Conservation (phyloP, 2,113 vertebrate species). For the Trichechus manatus region DNA sequence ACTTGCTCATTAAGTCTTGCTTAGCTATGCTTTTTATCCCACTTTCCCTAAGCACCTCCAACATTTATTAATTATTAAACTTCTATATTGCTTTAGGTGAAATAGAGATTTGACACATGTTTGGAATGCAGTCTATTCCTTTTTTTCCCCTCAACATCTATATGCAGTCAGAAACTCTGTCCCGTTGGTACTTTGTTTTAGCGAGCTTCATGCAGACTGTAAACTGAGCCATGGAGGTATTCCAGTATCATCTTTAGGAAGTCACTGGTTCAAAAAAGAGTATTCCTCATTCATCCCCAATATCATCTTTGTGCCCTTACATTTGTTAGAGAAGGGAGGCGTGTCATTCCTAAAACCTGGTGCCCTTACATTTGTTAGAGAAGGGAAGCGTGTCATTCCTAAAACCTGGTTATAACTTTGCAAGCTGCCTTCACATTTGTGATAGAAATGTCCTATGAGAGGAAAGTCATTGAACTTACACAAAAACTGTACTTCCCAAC, state of each 20-base stretch:
- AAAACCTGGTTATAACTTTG: neutral
- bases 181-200: neutral
- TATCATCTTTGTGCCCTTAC: neutral
- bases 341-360: neutral
- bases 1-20: slow-evolving; percentile 23
- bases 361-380: neutral
- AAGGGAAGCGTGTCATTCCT: neutral
- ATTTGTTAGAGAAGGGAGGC: neutral
- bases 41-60: neutral
- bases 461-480: neutral
- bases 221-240: neutral
- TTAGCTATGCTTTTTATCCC: neutral
- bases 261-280: neutral
- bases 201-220: neutral
- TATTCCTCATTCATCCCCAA: neutral
- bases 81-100: neutral
- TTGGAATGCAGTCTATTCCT: neutral
- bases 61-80: slow-evolving; percentile 39
- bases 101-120: neutral
- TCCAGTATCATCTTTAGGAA: neutral
- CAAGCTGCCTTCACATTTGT: neutral
- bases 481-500: neutral
- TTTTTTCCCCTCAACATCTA: neutral
- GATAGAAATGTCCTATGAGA: neutral
- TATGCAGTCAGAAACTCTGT: neutral